A percentile compares a stretch with the other conserved stretches of the same genome.
phyloP scores from a whole-genome alignment of 2,888 invertebrate species.

The Augochlorella aurata region DNA sequence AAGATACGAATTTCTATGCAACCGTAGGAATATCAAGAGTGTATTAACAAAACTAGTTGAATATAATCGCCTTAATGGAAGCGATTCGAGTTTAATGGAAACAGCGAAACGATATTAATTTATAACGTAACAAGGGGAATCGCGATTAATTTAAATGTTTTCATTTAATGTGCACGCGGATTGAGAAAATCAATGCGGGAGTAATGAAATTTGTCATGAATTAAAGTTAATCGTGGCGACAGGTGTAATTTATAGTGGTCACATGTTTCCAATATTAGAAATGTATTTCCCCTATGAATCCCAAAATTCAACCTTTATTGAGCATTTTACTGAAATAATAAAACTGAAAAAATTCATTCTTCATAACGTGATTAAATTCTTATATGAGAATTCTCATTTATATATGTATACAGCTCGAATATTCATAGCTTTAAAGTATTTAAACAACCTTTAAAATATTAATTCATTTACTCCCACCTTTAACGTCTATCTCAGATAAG shows the following conservation, averaged over 20 bases:
- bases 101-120: not conserved
- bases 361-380: too few relatives aligned
- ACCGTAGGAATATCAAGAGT: too few relatives aligned
- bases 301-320: not conserved
- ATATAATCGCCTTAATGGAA: too few relatives aligned
- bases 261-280: not conserved
- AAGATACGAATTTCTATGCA: too few relatives aligned
- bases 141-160: not conserved
- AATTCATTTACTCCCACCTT: too few relatives aligned
- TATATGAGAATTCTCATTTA: too few relatives aligned
- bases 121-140: not conserved
- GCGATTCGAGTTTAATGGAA: not conserved
- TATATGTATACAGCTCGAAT: too few relatives aligned
- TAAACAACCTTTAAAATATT: too few relatives aligned
- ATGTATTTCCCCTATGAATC: slow-evolving; percentile 2
- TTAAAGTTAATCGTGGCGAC: slow-evolving; percentile 18
- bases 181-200: not conserved
- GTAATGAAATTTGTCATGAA: slow-evolving; percentile 24
- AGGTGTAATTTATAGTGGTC: slow-evolving; percentile 33
- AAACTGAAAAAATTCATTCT: not conserved
- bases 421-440: too few relatives aligned
- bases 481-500: too few relatives aligned
- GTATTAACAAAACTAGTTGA: too few relatives aligned
- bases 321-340: not conserved
- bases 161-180: not conserved